Base-by-base conservation (phyloP, 2,888 invertebrate genomes). In the Kryphioiulus occultus region DNA sequence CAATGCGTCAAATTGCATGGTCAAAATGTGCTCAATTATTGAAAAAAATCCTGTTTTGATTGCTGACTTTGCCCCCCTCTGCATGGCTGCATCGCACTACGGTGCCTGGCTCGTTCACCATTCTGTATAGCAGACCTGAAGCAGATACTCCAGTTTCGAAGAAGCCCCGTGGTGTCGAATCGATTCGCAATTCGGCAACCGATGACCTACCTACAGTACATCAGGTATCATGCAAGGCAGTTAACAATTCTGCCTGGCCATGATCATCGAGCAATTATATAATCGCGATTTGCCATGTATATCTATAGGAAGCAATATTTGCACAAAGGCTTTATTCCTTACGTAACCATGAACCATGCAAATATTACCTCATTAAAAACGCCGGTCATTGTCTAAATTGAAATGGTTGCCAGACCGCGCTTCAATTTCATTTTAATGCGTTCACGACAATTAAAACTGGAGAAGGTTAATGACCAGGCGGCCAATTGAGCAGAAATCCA, bases 131-230 rank as follows among this genome's bases (percentile, higher is more conserved):
- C 47, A 17, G 0, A 19, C 1, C 3, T n/a, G 3, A 1, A 59
- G n/a, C n/a, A 59, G 15, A 47, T 59, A 59, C 59, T 59, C 59
- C 59, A 59, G 59, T 59, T 59, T 59, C n/a, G 59, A 19, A 59
- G 59, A n/a, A 59, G 59, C n/a, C 59, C 59, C 59, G 59, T n/a
- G 59, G 59, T 59, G 59, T n/a, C 59, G 59, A 59, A 59, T 59
- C 59, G 59, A 59, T 59, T 5, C n/a, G 19, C 22, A 59, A 22
- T 59, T n/a, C 3, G n/a, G 22, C 19, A 59, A 59, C 59, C 59
- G 22, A n/a, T 59, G 59, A 59, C 59, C 59, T 59, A 59, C n/a
- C 59, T 59, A 2, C 59, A 15, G 1, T 12, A 2, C n/a, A n/a
- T n/a, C n/a, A n/a, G n/a, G n/a, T n/a, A 59, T 59, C 59, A 59